phyloP scores from a whole-genome alignment of 2,888 invertebrate species.

The Bibio marci region DNA sequence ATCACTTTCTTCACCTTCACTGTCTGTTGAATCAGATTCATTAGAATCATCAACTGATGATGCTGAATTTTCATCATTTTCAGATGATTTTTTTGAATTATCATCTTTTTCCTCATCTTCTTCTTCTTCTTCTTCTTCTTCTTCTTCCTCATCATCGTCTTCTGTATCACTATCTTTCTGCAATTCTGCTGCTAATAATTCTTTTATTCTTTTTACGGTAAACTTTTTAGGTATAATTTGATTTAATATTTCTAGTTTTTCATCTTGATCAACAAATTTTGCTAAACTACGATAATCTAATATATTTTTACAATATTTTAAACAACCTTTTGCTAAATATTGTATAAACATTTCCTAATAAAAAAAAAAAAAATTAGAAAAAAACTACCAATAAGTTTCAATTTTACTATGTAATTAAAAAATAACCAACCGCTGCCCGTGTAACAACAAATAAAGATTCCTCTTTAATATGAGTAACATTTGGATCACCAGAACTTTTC shows the following conservation, averaged over 20 bases:
- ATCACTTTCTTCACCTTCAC: no score
- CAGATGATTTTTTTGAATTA: neutral
- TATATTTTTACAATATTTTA: neutral
- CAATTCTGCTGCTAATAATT: neutral
- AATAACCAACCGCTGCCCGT: neutral
- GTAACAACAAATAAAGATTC: slow-evolving; percentile 1
- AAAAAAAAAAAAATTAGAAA: no score
- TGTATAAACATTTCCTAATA: slow-evolving; percentile 1
- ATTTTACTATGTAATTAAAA: neutral
- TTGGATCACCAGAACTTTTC: slow-evolving; percentile 3
- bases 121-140: neutral
- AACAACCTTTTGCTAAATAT: slow-evolving; percentile 1
- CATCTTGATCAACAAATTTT: slow-evolving; percentile 5
- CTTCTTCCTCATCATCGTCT: slow-evolving; percentile 1
- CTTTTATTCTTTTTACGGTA: slow-evolving; percentile 4
- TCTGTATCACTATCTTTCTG: neutral
- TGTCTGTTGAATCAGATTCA: no score
- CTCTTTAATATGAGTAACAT: neutral
- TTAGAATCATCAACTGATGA: no score
- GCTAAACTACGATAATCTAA: slow-evolving; percentile 5
- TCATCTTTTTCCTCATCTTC: slow-evolving; percentile 1
- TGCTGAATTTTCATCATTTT: no score
- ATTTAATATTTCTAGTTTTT: slow-evolving; percentile 7
- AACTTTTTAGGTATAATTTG: slow-evolving; percentile 7
- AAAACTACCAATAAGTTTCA: neutral